Evolutionary conservation across 1,140 invertebrate species (phyloP), one percentile per base, ranked within the genome.

Genomic region (Aphelinus atriplicis): DNA sequence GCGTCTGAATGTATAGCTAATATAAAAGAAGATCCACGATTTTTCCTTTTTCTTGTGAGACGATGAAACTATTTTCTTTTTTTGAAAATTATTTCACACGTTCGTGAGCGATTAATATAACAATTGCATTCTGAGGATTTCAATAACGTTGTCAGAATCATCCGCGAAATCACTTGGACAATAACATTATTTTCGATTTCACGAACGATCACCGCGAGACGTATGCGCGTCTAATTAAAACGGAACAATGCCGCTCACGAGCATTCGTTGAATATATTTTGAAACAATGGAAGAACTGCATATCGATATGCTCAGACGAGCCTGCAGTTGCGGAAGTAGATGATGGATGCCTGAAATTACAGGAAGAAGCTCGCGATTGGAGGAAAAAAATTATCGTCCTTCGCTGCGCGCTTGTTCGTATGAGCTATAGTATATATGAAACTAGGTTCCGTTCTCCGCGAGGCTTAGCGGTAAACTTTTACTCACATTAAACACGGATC

Each of bases 341-440:
- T 65, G 66, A 71, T 60, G 58, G 53, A 71, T 58, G 69, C 45
- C 63, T 7, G 26, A 72, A 76, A 68, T 72, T 62, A 45, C 68
- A 71, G 70, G 62, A 72, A 68, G 70, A 62, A 47, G 46, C 50
- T 26, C 46, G 51, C 6, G 26, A 62, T 45, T 53, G 42, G 46
- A 61, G 45, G 61, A 26, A 57, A 63, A 64, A 75, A 73, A 47
- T 46, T 48, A 48, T 47, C 45, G 45, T 64, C 46, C 51, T 65
- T 10, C 9, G n/a, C 50, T 4, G n/a, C n/a, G 10, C 3, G 43
- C n/a, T 56, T 50, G 46, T 51, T 58, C 51, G 3, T 64, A 69
- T 47, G 57, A 75, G 65, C 60, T 26, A 26, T 26, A 26, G 26
- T 26, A 26, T 26, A 26, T 70, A 53, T 70, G 46, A 70, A 64